phyloP scores from a whole-genome alignment of 1,140 invertebrate species.

The Babylonia areolata region DNA sequence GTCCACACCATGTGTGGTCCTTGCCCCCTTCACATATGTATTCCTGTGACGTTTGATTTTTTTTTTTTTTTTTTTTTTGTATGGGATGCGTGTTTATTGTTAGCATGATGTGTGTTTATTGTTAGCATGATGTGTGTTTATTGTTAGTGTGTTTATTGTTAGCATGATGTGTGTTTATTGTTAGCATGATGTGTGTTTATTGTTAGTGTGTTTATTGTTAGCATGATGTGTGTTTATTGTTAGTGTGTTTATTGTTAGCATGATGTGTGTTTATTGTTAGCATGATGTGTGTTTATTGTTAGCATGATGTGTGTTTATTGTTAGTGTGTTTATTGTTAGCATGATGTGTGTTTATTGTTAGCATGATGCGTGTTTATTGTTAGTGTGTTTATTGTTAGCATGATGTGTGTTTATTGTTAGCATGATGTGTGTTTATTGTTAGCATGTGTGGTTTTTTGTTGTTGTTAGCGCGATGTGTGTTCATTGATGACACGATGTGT shows the following conservation, averaged over 20 bases:
- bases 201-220: no score
- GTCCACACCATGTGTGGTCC: not conserved
- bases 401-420: no score
- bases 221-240: no score
- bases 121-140: not conserved
- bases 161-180: not conserved
- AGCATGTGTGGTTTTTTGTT: no score
- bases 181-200: not conserved
- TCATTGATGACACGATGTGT: no score
- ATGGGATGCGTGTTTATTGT: not conserved
- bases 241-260: no score
- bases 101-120: not conserved
- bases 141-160: not conserved
- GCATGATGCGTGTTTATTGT: not conserved
- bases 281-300: not conserved
- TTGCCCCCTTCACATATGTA: no score
- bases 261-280: not conserved
- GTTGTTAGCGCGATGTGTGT: no score
- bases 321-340: not conserved
- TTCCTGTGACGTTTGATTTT: no score
- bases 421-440: no score
- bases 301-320: not conserved
- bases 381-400: no score
- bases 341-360: not conserved
- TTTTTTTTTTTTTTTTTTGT: no score